Conservation (phyloP, 2,113 vertebrate genomes). For the Greenwoodochromis staneri region DNA sequence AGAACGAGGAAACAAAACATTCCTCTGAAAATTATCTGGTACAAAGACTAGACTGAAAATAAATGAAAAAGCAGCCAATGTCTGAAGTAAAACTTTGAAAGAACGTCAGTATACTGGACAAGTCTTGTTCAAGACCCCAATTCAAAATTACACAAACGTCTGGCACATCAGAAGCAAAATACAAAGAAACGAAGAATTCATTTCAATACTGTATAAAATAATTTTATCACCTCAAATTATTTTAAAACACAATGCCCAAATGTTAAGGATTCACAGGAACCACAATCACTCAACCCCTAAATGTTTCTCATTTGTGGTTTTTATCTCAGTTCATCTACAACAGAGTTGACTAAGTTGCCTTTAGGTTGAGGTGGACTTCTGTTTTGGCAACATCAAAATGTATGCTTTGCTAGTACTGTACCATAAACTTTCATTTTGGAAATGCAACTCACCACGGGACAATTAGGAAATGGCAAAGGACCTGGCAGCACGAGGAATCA, state of each 20-base stretch:
- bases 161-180: background rate
- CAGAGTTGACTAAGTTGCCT: background rate
- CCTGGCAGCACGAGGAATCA: background rate
- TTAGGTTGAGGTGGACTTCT: background rate
- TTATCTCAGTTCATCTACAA: background rate
- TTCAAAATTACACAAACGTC: background rate
- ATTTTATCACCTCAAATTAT: background rate
- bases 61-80: background rate
- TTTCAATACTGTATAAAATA: background rate
- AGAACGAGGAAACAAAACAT: background rate
- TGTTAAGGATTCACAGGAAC: background rate
- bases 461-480: background rate
- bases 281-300: background rate
- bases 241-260: background rate
- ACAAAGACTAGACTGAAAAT: background rate
- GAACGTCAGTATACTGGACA: background rate
- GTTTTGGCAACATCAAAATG: background rate
- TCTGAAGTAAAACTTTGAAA: background rate
- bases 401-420: background rate
- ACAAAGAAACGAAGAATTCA: background rate
- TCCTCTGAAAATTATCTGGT: background rate
- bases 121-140: background rate
- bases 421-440: background rate
- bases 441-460: accelerated
- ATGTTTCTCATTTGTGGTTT: background rate